Evolutionary conservation across 2,888 invertebrate genomes (phyloP).

Genomic region (Chrysotoxum bicinctum): DNA sequence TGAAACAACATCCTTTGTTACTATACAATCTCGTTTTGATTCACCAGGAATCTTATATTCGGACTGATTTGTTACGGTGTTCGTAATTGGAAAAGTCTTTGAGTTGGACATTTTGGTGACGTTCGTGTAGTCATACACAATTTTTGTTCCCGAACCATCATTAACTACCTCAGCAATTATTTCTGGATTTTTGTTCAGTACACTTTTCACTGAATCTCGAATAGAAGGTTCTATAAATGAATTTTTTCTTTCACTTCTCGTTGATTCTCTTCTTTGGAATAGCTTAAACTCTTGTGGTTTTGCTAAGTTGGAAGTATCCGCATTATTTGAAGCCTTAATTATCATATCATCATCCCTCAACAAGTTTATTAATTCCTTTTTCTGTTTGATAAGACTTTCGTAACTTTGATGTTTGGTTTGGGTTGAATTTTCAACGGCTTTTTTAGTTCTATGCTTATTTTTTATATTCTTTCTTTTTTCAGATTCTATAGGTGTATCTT

Average conservation of each 20-base stretch:
- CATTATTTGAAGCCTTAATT: not conserved
- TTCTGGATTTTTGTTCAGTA: not conserved
- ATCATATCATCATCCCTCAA: not conserved
- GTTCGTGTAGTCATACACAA: not conserved
- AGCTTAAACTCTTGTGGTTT: not conserved
- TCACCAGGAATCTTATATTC: not conserved
- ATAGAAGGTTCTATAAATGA: not conserved
- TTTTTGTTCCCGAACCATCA: not conserved
- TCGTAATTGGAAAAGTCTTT: not conserved
- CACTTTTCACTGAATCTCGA: not conserved
- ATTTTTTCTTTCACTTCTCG: not conserved
- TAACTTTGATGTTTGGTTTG: not conserved
- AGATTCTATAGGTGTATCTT: not conserved
- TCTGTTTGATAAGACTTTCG: not conserved
- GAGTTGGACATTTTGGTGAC: not conserved
- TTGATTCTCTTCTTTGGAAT: conserved; percentile 4
- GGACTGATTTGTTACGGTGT: not conserved
- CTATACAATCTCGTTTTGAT: not conserved
- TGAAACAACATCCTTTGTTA: not conserved
- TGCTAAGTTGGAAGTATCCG: not conserved
- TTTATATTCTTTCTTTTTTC: not conserved
- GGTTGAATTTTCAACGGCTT: not conserved
- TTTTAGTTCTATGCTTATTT: not conserved
- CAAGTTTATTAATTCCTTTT: not conserved
- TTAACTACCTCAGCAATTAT: not conserved